Conservation (phyloP, 2,797 vertebrate genomes). For the Tenualosa ilisha region DNA sequence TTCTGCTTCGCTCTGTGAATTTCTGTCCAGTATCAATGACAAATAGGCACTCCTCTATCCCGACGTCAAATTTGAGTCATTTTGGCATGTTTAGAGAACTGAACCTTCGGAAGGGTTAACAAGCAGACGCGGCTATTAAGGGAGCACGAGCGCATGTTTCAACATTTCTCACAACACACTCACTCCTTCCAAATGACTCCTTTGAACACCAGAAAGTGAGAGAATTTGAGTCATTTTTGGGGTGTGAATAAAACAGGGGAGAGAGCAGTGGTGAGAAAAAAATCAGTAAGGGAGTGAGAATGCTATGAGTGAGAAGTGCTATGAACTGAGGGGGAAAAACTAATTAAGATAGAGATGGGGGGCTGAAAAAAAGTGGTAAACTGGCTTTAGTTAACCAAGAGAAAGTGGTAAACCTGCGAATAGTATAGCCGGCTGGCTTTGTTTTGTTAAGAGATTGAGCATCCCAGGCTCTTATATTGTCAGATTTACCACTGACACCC, state of each 20-base stretch:
- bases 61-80: neutral
- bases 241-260: constrained; percentile 20
- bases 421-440: too few species aligned
- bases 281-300: neutral
- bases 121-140: neutral
- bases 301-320: neutral
- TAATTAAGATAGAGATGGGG: neutral
- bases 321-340: neutral
- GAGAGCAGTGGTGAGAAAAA: neutral
- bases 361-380: too few species aligned
- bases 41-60: neutral
- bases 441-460: too few species aligned
- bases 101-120: neutral
- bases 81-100: neutral
- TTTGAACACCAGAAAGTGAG: neutral
- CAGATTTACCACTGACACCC: too few species aligned
- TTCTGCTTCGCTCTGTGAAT: neutral
- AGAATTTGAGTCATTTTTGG: neutral
- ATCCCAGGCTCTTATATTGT: too few species aligned
- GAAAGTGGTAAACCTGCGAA: too few species aligned
- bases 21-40: neutral
- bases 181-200: neutral
- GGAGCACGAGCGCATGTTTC: neutral
- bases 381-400: too few species aligned
- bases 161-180: neutral